Evolutionary conservation across 2,113 vertebrate species (phyloP).

Genomic region (Pantherophis guttatus): DNA sequence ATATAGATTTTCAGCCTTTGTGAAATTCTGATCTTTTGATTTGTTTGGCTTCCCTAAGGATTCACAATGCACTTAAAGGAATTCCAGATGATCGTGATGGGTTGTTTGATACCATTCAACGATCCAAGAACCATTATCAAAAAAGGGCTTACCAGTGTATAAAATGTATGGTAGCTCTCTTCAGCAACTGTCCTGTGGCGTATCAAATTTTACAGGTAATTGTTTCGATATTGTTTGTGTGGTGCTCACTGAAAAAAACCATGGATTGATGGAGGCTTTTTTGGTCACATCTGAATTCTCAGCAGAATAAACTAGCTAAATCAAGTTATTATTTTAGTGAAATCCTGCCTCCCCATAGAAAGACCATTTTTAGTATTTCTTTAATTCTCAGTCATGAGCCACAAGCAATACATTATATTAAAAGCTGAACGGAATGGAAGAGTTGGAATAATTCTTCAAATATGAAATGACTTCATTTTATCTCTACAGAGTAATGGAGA

Average conservation of each 20-base stretch:
- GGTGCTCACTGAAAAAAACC: not conserved
- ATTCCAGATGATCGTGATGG: conserved; percentile 98
- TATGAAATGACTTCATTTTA: conserved; percentile 33
- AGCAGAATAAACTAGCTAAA: not conserved
- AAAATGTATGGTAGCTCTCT: conserved; percentile 99
- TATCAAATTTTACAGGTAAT: conserved; percentile 98
- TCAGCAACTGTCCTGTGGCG: conserved; percentile 97
- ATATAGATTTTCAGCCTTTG: not conserved
- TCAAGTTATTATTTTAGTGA: not conserved
- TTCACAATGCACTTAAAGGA: conserved; percentile 98
- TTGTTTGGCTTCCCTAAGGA: conserved; percentile 70
- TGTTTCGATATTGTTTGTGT: not conserved
- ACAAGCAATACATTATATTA: not conserved
- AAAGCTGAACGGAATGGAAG: not conserved
- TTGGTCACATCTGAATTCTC: not conserved
- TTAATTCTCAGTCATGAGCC: not conserved
- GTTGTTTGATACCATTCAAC: conserved; percentile 98
- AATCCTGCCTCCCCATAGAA: not conserved
- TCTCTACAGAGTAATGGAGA: conserved; percentile 91
- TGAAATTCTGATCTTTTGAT: conserved; percentile 24
- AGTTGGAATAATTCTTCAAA: not conserved
- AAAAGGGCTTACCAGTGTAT: conserved; percentile 99
- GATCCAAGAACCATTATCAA: conserved; percentile 99
- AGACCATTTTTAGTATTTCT: not conserved
- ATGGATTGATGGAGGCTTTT: not conserved